phyloP scores from a whole-genome alignment of 1,140 invertebrate species.

The Eupeodes corollae region DNA sequence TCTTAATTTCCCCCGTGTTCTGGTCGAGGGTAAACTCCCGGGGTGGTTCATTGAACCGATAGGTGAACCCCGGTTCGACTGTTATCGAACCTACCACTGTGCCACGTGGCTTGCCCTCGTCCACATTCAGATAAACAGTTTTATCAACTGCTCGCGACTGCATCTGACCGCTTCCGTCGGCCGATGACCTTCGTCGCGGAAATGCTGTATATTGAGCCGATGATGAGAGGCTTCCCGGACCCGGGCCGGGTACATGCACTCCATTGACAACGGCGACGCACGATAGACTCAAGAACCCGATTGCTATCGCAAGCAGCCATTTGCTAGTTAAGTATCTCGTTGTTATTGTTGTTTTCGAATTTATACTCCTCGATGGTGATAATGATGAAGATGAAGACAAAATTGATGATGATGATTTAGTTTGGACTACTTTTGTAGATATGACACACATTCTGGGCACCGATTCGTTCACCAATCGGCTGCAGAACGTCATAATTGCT shows the following conservation, averaged over 20 bases:
- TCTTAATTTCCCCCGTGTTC: conserved; percentile 69
- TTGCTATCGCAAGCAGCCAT: not conserved
- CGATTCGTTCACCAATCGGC: not conserved
- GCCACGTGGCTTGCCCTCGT: conserved; percentile 69
- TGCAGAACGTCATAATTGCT: conserved; percentile 1
- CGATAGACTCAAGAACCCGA: not conserved
- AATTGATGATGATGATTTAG: too few relatives aligned
- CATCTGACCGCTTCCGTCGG: conserved; percentile 49
- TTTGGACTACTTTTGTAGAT: not conserved
- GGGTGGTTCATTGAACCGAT: conserved; percentile 82
- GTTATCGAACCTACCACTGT: conserved; percentile 76
- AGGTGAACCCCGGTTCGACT: conserved; percentile 74
- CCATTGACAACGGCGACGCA: not conserved
- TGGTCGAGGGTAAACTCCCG: conserved; percentile 71
- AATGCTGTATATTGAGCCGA: conserved; percentile 9
- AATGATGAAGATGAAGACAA: not conserved
- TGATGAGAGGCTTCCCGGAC: conserved; percentile 4
- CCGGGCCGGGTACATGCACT: conserved; percentile 5
- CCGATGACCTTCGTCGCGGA: conserved; percentile 26
- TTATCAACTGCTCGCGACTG: conserved; percentile 77
- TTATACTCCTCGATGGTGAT: too few relatives aligned
- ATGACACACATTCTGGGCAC: not conserved
- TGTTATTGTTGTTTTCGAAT: too few relatives aligned
- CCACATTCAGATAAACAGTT: conserved; percentile 69
- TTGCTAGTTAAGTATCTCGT: too few relatives aligned